These are phyloP conservation scores for Bufo gargarizans DNA, from an alignment of 2,113 vertebrate species.

Conservation along the genomic window DNA sequence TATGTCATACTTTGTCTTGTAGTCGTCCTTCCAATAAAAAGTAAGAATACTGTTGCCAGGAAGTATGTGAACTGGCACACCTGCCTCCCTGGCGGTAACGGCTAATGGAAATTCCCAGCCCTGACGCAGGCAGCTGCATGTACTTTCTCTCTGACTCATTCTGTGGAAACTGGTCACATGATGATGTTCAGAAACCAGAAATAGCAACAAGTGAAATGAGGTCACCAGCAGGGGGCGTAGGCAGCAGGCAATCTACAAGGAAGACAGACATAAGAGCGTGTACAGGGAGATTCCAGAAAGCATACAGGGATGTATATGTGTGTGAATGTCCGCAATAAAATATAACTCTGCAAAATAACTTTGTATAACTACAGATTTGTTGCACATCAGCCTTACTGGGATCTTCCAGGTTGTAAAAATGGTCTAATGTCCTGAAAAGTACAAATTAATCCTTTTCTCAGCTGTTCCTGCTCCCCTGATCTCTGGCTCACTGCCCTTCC, in stretches of 20 bases:
- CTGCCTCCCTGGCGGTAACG: not conserved
- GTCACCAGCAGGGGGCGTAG: constrained; percentile 29
- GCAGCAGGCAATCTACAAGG: not conserved
- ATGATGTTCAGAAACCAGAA: not conserved
- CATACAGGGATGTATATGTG: not conserved
- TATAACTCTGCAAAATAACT: not conserved
- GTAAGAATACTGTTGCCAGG: not conserved
- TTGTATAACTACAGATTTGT: not conserved
- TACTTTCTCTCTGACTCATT: constrained; percentile 22
- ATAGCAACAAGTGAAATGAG: not conserved
- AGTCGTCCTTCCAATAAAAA: not conserved
- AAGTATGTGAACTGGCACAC: not conserved
- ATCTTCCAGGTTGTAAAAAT: not conserved
- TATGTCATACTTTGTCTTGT: not conserved
- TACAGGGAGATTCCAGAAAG: not conserved
- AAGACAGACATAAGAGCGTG: not conserved
- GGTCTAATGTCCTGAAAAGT: not conserved
- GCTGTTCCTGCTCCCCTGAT: too few relatives aligned
- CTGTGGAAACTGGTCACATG: constrained; percentile 31
- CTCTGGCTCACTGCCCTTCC: too few relatives aligned
- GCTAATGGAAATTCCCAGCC: constrained; percentile 12
- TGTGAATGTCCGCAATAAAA: not conserved
- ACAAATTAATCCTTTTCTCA: not conserved
- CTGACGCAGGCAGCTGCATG: not conserved
- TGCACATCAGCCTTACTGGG: not conserved